Conservation (phyloP, 53 echinoderm and acorn worm genomes). For the Arbacia lixula region DNA sequence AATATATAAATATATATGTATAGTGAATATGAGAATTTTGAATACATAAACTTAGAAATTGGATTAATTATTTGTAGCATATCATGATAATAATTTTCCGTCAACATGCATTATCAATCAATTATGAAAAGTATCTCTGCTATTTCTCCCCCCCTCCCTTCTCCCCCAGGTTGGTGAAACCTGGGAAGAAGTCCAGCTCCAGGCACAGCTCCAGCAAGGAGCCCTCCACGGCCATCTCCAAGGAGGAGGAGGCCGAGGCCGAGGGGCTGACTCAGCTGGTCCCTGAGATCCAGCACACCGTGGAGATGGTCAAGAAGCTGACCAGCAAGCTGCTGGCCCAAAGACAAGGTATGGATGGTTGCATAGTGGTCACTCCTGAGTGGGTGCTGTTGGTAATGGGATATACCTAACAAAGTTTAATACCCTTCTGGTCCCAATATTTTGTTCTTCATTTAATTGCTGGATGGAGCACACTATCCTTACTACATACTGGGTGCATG, state of each 20-base stretch:
- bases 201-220: conserved; percentile 40
- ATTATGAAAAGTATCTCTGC: too few relatives aligned
- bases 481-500: too few relatives aligned
- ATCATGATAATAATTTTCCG: too few relatives aligned
- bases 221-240: conserved; percentile 1
- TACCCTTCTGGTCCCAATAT: too few relatives aligned
- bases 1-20: too few relatives aligned
- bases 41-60: too few relatives aligned
- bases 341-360: conserved; percentile 29
- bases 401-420: too few relatives aligned
- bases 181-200: conserved; percentile 65
- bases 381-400: neutral
- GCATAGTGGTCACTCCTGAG: neutral
- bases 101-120: too few relatives aligned
- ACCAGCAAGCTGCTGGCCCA: conserved; percentile 78
- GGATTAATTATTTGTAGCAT: too few relatives aligned
- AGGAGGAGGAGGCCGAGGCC: conserved; percentile 93
- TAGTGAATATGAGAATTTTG: too few relatives aligned
- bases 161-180: conserved; percentile 73
- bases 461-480: too few relatives aligned
- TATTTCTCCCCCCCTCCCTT: too few relatives aligned
- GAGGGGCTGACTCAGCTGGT: conserved; percentile 94
- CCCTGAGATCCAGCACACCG: conserved; percentile 90
- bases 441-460: neutral
- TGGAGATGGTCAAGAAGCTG: conserved; percentile 77